These are phyloP conservation scores for Lithobates pipiens DNA, from an alignment of 2,797 vertebrate species.

Conservation along the genomic window DNA sequence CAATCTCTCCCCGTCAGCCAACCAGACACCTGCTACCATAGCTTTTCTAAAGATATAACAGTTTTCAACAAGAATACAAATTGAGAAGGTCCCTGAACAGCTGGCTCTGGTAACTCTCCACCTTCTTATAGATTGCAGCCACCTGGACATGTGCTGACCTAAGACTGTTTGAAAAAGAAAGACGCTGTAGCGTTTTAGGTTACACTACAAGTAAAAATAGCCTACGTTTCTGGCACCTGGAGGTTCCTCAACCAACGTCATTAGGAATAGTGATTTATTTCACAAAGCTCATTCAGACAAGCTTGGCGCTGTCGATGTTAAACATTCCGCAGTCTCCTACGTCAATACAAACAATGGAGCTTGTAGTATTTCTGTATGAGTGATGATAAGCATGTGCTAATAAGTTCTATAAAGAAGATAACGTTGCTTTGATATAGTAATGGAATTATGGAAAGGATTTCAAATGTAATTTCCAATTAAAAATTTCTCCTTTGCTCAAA, in stretches of 20 bases:
- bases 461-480: not conserved
- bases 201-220: conserved; percentile 53
- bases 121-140: conserved; percentile 48
- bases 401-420: not conserved
- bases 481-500: not conserved
- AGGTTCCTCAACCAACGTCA: conserved; percentile 48
- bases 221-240: conserved; percentile 53
- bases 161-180: conserved; percentile 34
- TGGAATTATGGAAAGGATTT: conserved; percentile 4
- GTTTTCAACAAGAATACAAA: conserved; percentile 61
- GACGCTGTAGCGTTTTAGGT: conserved; percentile 25
- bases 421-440: not conserved
- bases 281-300: conserved; percentile 20
- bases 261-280: conserved; percentile 39
- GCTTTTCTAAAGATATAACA: conserved; percentile 57
- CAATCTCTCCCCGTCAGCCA: conserved; percentile 10
- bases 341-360: conserved; percentile 46
- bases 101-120: conserved; percentile 46
- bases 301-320: conserved; percentile 23
- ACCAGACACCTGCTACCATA: conserved; percentile 48
- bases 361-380: conserved; percentile 12
- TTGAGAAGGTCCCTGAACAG: conserved; percentile 54
- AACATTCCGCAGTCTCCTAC: conserved; percentile 21
- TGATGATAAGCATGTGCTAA: conserved; percentile 38
- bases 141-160: conserved; percentile 61